Evolutionary conservation across 1,140 invertebrate species (phyloP), one percentile per base, ranked within the genome.

Genomic region (Brachionus paranguensis): DNA sequence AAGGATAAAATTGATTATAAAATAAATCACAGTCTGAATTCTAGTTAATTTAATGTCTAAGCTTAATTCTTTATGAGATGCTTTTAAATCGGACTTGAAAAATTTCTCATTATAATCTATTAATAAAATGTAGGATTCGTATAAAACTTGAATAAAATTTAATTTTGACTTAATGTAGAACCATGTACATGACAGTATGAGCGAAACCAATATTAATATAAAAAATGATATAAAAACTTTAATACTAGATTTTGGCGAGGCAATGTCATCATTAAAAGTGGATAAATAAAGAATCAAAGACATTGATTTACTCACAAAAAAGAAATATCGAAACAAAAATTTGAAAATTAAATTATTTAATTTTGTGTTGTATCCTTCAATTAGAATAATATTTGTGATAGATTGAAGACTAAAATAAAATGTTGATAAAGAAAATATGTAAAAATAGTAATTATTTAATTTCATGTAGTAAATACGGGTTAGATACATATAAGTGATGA

Each of bases 261-360:
- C 27, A 50, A 76, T 47, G 43, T 76, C 43, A 50, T 76, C 72
- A 47, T 47, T 50, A 14, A 14, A 76, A 50, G 72, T 76, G 8
- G 72, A 76, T 14, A 76, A 17, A 27, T 27, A 76, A 12, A 76
- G 72, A 27, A 76, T 17, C 17, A 76, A 27, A 76, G 72, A 50
- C 20, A 76, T 11, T 24, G 45, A 50, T 29, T 76, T 76, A 50
- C 17, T 50, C 24, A 76, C 27, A 37, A 76, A 76, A 76, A 76
- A 76, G n/a, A 76, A 76, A 41, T 50, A 76, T 20, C 72, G 17
- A 29, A 76, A 76, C 43, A 76, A 76, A 76, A 76, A 76, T 50
- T 76, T 76, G 14, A 76, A 76, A 29, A 50, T 27, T 76, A 50
- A 47, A 76, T 50, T 76, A 45, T 50, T 47, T 20, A 76, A 76